Conservation (phyloP, 2,113 vertebrate species). For the Protomyctophum bolini region DNA sequence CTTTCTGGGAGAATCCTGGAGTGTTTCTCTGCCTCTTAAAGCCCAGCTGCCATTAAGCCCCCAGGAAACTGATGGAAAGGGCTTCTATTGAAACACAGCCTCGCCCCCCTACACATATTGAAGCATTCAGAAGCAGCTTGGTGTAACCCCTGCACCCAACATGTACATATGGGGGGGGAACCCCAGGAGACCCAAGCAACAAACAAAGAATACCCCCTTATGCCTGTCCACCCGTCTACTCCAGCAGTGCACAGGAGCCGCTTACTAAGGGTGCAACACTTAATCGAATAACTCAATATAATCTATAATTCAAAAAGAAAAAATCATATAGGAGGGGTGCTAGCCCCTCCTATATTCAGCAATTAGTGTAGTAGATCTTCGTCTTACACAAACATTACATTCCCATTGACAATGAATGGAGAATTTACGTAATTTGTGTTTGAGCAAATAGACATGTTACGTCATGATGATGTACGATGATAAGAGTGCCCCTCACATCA, state of each 20-base stretch:
- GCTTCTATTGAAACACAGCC: slow-evolving; percentile 1
- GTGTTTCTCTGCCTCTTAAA: slow-evolving; percentile 42
- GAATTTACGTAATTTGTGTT: too few species aligned
- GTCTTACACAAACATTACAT: too few species aligned
- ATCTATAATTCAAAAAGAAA: too few species aligned
- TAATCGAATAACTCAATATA: too few species aligned
- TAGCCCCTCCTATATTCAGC: too few species aligned
- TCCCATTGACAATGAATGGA: too few species aligned
- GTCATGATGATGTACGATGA: too few species aligned
- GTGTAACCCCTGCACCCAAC: slow-evolving; percentile 6
- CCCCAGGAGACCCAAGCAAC: background rate
- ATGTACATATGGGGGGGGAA: background rate
- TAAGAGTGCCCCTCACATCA: too few species aligned
- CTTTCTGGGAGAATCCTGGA: slow-evolving; percentile 38
- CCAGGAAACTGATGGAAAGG: slow-evolving; percentile 21
- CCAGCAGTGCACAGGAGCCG: background rate
- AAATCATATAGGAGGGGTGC: too few species aligned
- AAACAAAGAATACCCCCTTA: slow-evolving; percentile 8
- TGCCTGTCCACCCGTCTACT: background rate
- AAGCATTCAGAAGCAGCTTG: slow-evolving; percentile 22
- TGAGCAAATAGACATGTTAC: too few species aligned
- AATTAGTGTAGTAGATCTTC: too few species aligned
- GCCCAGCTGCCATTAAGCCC: slow-evolving; percentile 38
- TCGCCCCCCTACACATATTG: slow-evolving; percentile 10
- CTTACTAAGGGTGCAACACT: background rate